A percentile compares a stretch with the other conserved stretches of the same genome.
Conservation (phyloP, 2,113 vertebrate species). For the Siniperca knerii region DNA sequence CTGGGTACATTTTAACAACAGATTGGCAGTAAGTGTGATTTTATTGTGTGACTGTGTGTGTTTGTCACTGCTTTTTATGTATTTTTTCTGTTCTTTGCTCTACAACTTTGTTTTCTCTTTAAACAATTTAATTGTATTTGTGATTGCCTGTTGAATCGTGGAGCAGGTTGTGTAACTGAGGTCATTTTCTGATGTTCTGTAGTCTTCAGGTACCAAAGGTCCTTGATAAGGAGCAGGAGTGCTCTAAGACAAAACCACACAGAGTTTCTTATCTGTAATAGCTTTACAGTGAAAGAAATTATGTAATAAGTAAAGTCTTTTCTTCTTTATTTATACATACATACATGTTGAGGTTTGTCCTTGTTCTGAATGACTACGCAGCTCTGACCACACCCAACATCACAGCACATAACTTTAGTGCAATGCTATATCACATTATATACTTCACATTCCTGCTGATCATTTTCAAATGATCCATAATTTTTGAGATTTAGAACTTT, state of each 20-base stretch:
- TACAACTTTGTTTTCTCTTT: background rate
- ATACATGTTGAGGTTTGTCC: background rate
- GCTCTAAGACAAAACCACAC: background rate
- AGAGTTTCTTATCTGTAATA: background rate
- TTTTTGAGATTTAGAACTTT: background rate
- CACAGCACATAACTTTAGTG: background rate
- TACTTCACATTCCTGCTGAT: no score
- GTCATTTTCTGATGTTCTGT: background rate
- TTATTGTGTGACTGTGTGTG: conserved; percentile 63
- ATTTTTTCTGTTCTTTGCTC: background rate
- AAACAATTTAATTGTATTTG: background rate
- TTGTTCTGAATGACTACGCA: background rate
- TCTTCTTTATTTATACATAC: background rate
- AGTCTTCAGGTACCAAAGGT: conserved; percentile 1
- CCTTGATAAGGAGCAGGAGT: conserved; percentile 16
- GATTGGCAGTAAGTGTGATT: conserved; percentile 80
- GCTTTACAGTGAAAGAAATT: background rate
- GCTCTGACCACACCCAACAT: background rate
- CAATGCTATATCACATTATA: background rate
- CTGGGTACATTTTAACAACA: conserved; percentile 78
- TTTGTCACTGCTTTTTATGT: conserved; percentile 15
- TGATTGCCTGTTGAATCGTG: conserved; percentile 40
- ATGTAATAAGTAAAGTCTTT: background rate
- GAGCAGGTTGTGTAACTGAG: background rate
- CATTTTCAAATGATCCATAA: no score